phyloP scores from a whole-genome alignment of 2,113 vertebrate genomes.

The Caranx ignobilis region DNA sequence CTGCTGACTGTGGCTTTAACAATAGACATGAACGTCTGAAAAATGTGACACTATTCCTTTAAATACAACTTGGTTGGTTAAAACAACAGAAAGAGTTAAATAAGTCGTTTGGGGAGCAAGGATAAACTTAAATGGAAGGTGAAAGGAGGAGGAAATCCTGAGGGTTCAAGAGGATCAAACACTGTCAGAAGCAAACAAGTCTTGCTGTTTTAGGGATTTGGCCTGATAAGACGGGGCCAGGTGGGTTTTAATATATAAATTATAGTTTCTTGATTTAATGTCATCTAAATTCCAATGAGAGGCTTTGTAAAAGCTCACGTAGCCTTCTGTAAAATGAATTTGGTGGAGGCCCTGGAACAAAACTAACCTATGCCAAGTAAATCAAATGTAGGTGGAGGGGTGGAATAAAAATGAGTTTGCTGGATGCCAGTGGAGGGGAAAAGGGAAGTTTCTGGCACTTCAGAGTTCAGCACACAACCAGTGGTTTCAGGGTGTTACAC shows the following conservation, averaged over 20 bases:
- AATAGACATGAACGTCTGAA: background rate
- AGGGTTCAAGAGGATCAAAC: slow-evolving; percentile 18
- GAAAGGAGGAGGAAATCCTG: background rate
- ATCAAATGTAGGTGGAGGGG: slow-evolving; percentile 39
- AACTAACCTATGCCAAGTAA: slow-evolving; percentile 45
- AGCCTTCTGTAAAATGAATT: slow-evolving; percentile 45
- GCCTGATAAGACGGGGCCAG: background rate
- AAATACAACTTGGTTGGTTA: background rate
- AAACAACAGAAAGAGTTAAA: background rate
- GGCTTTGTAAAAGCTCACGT: background rate
- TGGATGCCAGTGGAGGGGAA: slow-evolving; percentile 15
- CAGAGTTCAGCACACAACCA: background rate
- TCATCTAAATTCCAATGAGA: slow-evolving; percentile 24
- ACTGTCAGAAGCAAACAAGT: background rate
- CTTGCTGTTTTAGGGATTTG: background rate
- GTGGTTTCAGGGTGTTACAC: slow-evolving; percentile 2
- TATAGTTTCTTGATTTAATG: background rate
- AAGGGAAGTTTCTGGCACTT: slow-evolving; percentile 24
- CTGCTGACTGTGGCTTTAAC: no score
- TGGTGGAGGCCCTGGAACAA: slow-evolving; percentile 36
- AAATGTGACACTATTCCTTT: background rate
- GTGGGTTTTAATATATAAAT: slow-evolving; percentile 4
- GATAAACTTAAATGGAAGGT: background rate
- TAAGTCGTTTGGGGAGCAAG: background rate
- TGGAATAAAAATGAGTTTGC: slow-evolving; percentile 35